Base-by-base conservation (phyloP, 2,113 vertebrate genomes). In the Ictalurus furcatus region DNA sequence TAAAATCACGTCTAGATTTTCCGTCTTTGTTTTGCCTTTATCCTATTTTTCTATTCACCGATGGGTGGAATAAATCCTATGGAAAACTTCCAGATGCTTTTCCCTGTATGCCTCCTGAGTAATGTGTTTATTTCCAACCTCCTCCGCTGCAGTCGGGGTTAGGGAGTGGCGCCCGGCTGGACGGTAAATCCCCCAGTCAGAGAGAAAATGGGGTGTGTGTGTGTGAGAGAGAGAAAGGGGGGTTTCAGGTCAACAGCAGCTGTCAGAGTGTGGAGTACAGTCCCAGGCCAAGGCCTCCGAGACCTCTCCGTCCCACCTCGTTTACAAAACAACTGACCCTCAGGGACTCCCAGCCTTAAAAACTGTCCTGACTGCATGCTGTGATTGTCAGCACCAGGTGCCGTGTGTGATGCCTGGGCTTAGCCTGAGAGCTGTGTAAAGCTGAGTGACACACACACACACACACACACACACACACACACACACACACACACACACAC, bases 31-130 rank as follows among this genome's bases (percentile, higher is more conserved):
- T 96, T 95, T 95, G 95, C 95, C 93, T 95, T 95, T 93, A 95
- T 96, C 93, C 94, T 96, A 96, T 96, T 96, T 96, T 95, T 96
- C 94, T 95, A 96, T 96, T 96, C 95, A 95, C 95, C 93, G 78
- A 91, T 92, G 91, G 92, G 94, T 95, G 95, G 95, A 96, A 96
- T 96, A 95, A 96, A 96, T 94, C 94, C 92, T 94, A 89, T 91
- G 94, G 92, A 94, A 92, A 95, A 94, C 88, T 40, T 86, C 79
- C 88, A 84, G 88, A 87, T 81, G 85, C 69, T 69, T 82, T 40
- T 59, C 85, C 58, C 79, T 87, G 63, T 87, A 69, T 87, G 81
- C 90, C 80, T 91, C 16, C 84, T 74, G 61, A 85, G 86, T 89
- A 83, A 87, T 92, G 90, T 92, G 88, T 91, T 90, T 92, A 89